Evolutionary conservation across 2,113 vertebrate genomes (phyloP).

Genomic region (Charadrius vociferus): DNA sequence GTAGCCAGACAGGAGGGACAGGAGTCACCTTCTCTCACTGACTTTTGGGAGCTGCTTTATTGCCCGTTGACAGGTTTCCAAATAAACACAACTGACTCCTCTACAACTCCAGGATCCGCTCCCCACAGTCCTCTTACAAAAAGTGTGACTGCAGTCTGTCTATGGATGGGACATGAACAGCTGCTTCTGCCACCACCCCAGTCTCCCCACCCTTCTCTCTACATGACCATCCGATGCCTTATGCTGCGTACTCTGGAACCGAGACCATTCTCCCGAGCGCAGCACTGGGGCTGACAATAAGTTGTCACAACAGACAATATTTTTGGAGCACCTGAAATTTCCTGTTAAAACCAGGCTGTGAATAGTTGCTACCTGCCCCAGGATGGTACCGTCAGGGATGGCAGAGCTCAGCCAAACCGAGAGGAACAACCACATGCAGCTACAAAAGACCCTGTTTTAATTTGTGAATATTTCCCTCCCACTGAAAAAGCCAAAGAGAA

Average conservation of each 20-base stretch:
- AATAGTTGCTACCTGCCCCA: neutral
- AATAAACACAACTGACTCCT: neutral
- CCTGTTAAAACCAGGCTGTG: neutral
- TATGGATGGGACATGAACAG: neutral
- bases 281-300: neutral
- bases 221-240: neutral
- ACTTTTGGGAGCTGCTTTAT: too few relatives aligned
- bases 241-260: rapidly evolving
- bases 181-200: neutral
- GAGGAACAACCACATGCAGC: neutral
- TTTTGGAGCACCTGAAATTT: neutral
- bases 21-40: neutral
- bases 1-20: neutral
- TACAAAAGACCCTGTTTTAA: neutral
- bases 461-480: rapidly evolving
- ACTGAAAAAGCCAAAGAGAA: neutral
- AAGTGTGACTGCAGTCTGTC: rapidly evolving
- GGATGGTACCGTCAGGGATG: neutral
- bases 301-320: too few relatives aligned
- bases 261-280: neutral
- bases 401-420: neutral
- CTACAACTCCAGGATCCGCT: neutral
- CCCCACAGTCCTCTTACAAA: neutral
- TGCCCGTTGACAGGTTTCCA: neutral
- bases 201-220: neutral